phyloP scores from a whole-genome alignment of 1,140 invertebrate species.

The Thereuonema tuberculata region DNA sequence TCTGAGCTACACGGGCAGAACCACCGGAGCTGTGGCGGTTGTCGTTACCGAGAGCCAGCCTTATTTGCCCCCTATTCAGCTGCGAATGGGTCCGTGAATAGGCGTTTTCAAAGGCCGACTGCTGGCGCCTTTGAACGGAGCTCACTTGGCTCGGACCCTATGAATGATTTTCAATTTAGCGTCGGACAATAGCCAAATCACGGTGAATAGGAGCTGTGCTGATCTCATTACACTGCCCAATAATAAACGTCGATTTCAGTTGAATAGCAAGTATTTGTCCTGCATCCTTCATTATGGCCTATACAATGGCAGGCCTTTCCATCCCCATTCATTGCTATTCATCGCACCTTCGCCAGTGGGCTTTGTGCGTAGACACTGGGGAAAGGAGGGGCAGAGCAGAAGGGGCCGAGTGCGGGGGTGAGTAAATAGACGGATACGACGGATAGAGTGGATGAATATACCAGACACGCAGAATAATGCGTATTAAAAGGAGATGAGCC shows the following conservation, averaged over 20 bases:
- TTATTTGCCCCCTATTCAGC: slow-evolving; percentile 9
- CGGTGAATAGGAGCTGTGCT: slow-evolving; percentile 24
- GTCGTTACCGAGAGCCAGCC: slow-evolving; percentile 21
- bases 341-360: slow-evolving; percentile 2
- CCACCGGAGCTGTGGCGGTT: slow-evolving; percentile 12
- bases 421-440: not conserved
- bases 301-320: slow-evolving; percentile 22
- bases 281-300: slow-evolving; percentile 29
- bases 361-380: slow-evolving; percentile 10
- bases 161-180: slow-evolving; percentile 32
- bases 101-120: not conserved
- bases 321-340: slow-evolving; percentile 20
- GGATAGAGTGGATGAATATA: no score
- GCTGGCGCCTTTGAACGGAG: not conserved
- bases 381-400: not conserved
- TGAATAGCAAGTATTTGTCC: slow-evolving; percentile 28
- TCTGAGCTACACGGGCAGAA: no score
- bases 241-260: slow-evolving; percentile 26
- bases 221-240: slow-evolving; percentile 27
- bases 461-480: no score
- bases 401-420: slow-evolving; percentile 19
- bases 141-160: not conserved
- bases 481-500: no score
- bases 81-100: slow-evolving; percentile 10
- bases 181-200: slow-evolving; percentile 26